Percentiles rank a stretch among this genome's conserved stretches.
phyloP scores from a whole-genome alignment of 2,113 vertebrate species.

The Rhinoptilus africanus region DNA sequence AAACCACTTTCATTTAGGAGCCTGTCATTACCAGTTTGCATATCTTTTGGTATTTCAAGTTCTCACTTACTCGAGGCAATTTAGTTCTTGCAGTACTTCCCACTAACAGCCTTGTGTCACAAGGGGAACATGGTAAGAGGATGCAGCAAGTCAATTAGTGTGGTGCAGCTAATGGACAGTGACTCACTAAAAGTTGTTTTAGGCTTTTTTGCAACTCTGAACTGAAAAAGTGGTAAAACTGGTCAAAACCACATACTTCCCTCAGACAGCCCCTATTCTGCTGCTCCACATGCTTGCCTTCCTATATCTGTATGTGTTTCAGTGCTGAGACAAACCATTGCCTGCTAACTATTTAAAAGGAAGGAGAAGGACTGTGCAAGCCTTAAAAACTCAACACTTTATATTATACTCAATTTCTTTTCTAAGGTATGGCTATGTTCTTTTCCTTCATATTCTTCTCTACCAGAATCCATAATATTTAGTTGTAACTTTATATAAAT shows the following conservation, averaged over 20 bases:
- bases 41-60: neutral
- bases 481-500: neutral
- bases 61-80: neutral
- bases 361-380: neutral
- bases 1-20: neutral
- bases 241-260: neutral
- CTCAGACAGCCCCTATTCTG: neutral
- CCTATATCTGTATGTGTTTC: neutral
- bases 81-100: neutral
- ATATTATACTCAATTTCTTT: neutral
- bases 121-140: neutral
- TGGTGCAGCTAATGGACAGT: neutral
- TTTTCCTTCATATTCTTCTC: neutral
- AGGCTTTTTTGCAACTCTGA: neutral
- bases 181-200: neutral
- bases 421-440: neutral
- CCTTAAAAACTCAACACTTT: neutral
- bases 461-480: neutral
- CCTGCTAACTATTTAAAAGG: neutral
- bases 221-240: neutral
- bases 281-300: neutral
- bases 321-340: neutral
- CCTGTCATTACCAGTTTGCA: neutral
- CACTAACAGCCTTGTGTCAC: neutral
- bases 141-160: neutral